Evolutionary conservation across 2,113 vertebrate species (phyloP).

Genomic region (Oreotragus oreotragus): DNA sequence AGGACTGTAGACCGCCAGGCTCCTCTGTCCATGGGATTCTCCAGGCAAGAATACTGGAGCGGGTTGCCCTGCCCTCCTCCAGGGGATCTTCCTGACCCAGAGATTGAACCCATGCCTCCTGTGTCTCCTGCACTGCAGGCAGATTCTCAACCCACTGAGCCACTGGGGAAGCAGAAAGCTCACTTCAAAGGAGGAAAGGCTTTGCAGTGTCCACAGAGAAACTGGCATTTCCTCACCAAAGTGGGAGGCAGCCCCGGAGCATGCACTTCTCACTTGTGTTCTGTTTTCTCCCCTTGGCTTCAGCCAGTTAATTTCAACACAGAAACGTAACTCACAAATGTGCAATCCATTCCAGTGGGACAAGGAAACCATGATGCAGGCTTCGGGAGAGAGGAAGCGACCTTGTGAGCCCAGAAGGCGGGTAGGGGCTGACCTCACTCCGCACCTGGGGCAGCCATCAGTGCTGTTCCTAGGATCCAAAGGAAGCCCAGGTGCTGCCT

Average conservation of each 20-base stretch:
- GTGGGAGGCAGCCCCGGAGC: not conserved
- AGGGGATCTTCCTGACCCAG: not conserved
- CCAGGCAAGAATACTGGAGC: not conserved
- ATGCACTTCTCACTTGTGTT: accelerated
- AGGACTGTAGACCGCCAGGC: not conserved
- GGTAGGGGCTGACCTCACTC: not conserved
- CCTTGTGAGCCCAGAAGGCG: not conserved
- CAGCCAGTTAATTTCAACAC: constrained; percentile 36
- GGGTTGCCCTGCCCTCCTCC: not conserved
- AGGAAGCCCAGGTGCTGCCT: not conserved
- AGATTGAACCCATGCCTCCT: not conserved
- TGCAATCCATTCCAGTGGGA: not conserved
- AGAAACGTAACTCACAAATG: not conserved
- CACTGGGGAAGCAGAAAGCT: not conserved
- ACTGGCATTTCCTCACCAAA: not conserved
- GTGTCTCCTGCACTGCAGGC: not conserved
- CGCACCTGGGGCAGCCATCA: not conserved
- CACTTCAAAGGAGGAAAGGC: not conserved
- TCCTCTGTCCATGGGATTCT: not conserved
- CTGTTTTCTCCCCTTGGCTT: not conserved
- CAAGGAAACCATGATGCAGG: not conserved
- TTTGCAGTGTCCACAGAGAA: not conserved
- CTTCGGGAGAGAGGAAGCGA: accelerated
- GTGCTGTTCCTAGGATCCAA: not conserved
- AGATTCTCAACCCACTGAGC: not conserved